Evolutionary conservation across 2,888 invertebrate genomes (phyloP).

Genomic region (Lysandra bellargus): DNA sequence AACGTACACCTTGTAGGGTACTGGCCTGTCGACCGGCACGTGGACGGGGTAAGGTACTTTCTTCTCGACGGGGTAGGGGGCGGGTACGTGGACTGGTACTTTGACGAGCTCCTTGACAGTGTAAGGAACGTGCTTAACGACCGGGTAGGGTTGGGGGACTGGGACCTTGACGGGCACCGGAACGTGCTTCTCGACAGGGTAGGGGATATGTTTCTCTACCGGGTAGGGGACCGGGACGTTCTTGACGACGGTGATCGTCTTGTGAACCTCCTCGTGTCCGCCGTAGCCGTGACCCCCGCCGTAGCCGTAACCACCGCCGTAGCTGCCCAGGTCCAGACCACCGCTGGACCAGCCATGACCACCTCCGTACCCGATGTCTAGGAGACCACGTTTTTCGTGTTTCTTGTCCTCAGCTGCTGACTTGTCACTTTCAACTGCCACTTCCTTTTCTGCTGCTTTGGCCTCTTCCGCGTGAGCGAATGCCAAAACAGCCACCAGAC

Average conservation of each 20-base stretch:
- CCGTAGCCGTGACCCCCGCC: constrained; percentile 57
- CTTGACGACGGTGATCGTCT: constrained; percentile 87
- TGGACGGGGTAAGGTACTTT: constrained; percentile 79
- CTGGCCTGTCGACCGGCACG: constrained; percentile 75
- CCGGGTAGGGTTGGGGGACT: constrained; percentile 85
- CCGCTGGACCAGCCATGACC: constrained; percentile 55
- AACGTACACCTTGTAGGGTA: constrained; percentile 77
- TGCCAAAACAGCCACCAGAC: constrained; percentile 83
- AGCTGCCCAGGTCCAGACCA: constrained; percentile 53
- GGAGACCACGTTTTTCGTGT: constrained; percentile 87
- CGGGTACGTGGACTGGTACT: constrained; percentile 83
- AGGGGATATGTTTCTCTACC: constrained; percentile 85
- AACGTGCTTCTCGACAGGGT: constrained; percentile 84
- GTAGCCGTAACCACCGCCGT: constrained; percentile 52
- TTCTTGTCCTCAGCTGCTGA: constrained; percentile 83
- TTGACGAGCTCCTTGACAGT: constrained; percentile 83
- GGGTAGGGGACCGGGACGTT: constrained; percentile 86
- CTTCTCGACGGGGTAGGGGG: constrained; percentile 85
- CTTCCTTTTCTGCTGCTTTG: constrained; percentile 80
- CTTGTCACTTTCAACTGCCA: constrained; percentile 79
- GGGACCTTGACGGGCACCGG: constrained; percentile 82
- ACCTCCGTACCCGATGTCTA: constrained; percentile 76
- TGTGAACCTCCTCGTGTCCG: constrained; percentile 80
- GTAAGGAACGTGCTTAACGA: constrained; percentile 83
- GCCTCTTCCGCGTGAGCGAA: constrained; percentile 80